These are phyloP conservation scores for Gasteruption jaculator DNA, from an alignment of 2,888 invertebrate species.

Conservation along the genomic window DNA sequence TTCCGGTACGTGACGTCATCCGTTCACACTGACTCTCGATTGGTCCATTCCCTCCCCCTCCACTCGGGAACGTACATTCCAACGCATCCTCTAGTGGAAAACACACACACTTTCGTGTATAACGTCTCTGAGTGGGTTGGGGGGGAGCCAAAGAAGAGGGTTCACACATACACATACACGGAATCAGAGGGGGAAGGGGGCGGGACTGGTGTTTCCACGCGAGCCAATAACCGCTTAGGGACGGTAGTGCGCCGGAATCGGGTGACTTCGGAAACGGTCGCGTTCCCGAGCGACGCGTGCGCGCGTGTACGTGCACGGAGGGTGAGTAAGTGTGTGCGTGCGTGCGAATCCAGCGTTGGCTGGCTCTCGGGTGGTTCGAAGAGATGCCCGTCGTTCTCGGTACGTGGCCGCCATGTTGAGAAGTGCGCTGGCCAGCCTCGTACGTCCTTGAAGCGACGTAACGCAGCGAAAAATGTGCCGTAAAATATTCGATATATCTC, in stretches of 20 bases:
- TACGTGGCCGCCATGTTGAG: conserved; percentile 59
- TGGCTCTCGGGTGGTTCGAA: not conserved
- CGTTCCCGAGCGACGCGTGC: conserved; percentile 10
- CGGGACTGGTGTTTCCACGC: not conserved
- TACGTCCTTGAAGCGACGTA: conserved; percentile 46
- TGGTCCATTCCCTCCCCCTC: too few species aligned
- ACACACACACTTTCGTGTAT: too few species aligned
- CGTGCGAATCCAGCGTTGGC: not conserved
- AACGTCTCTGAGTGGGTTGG: too few species aligned
- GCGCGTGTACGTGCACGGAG: not conserved
- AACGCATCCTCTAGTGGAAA: too few species aligned
- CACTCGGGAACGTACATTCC: too few species aligned
- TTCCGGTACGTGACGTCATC: too few species aligned
- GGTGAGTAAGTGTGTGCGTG: conserved; percentile 1
- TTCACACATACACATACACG: too few species aligned
- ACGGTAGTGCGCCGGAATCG: conserved; percentile 16
- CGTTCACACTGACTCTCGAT: too few species aligned
- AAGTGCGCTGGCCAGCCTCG: too few species aligned
- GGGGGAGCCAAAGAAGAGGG: too few species aligned
- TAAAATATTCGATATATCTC: conserved; percentile 54
- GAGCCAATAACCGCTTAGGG: conserved; percentile 16
- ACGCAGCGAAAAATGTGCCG: conserved; percentile 51
- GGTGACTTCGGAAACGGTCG: too few species aligned
- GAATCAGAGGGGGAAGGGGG: not conserved
- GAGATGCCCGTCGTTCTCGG: too few species aligned